Conservation (phyloP, 1,140 invertebrate genomes). For the Bombus pascuorum region DNA sequence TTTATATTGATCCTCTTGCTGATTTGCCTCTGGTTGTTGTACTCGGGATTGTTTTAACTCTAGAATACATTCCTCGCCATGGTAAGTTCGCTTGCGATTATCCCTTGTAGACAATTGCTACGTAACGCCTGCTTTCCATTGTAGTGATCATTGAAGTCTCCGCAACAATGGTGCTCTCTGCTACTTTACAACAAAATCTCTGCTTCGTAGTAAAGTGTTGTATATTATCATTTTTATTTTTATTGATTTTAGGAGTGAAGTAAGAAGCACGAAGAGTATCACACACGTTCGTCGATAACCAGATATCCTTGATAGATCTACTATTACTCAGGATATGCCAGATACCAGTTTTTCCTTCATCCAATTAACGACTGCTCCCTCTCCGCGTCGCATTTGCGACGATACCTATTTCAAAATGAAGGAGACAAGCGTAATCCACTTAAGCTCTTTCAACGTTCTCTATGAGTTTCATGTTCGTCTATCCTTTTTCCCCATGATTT, state of each 20-base stretch:
- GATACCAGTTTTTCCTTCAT: not conserved
- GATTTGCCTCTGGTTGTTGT: slow-evolving; percentile 81
- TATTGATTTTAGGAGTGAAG: slow-evolving; percentile 60
- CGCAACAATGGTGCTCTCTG: not conserved
- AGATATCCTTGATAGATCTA: slow-evolving; percentile 10
- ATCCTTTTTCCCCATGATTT: not conserved
- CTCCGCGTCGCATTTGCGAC: not conserved
- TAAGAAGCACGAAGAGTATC: slow-evolving; percentile 12
- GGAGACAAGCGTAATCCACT: not conserved
- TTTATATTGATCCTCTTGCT: slow-evolving; percentile 81
- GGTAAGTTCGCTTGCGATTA: slow-evolving; percentile 56
- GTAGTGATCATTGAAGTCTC: slow-evolving; percentile 57
- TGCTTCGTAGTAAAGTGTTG: not conserved
- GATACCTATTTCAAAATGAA: slow-evolving; percentile 27
- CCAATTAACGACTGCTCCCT: not conserved
- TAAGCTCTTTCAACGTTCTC: not conserved
- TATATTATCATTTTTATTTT: not conserved
- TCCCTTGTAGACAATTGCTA: not conserved
- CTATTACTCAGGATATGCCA: not conserved
- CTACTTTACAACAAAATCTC: not conserved
- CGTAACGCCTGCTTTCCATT: slow-evolving; percentile 11
- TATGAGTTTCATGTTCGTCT: not conserved
- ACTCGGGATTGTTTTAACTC: slow-evolving; percentile 79
- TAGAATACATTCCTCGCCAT: slow-evolving; percentile 54
- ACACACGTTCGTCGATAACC: slow-evolving; percentile 28